phyloP scores from a whole-genome alignment of 1,140 invertebrate genomes.

The Rhagoletis zephyria region DNA sequence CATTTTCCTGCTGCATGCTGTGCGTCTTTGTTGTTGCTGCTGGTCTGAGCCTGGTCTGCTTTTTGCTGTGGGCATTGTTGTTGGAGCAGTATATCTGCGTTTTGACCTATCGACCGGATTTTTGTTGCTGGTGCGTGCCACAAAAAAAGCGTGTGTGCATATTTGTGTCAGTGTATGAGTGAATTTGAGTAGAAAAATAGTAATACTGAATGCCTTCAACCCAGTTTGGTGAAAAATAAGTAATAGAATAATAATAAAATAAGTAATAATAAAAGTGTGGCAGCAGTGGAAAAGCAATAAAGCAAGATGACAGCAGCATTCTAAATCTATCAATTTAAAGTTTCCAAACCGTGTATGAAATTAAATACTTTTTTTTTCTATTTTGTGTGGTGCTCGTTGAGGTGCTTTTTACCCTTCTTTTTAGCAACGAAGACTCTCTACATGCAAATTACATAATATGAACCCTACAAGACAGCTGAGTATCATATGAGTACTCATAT shows the following conservation, averaged over 20 bases:
- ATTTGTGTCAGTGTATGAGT: not conserved
- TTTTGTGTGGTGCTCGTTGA: not conserved
- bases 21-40: constrained; percentile 39
- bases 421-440: not conserved
- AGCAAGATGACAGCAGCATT: not conserved
- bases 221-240: not conserved
- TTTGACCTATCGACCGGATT: constrained; percentile 59
- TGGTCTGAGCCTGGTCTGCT: not conserved
- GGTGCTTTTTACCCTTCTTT: not conserved
- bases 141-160: not conserved
- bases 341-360: not conserved
- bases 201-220: not conserved
- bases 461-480: too few species aligned
- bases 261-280: not conserved
- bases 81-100: constrained; percentile 9
- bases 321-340: not conserved
- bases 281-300: not conserved
- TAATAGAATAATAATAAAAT: not conserved
- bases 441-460: constrained; percentile 44
- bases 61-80: not conserved
- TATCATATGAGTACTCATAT: too few species aligned
- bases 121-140: constrained; percentile 46
- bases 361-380: not conserved
- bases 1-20: constrained; percentile 36
- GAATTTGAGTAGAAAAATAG: not conserved